These are phyloP conservation scores for Drosophila demipolita DNA, from an alignment of 2,888 invertebrate genomes.

Conservation along the genomic window DNA sequence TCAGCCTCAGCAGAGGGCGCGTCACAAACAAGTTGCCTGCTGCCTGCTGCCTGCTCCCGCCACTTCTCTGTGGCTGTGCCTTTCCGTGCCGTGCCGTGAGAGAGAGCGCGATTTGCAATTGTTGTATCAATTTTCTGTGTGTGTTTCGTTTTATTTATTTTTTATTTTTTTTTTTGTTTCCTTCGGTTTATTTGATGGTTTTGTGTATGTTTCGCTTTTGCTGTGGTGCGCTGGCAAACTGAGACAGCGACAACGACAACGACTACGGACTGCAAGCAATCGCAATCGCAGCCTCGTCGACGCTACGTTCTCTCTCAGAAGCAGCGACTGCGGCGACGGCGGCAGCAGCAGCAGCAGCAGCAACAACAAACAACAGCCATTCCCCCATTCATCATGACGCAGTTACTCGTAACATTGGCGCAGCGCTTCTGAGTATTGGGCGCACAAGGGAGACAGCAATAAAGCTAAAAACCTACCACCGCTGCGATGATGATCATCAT, in stretches of 20 bases:
- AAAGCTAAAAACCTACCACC: conserved; percentile 47
- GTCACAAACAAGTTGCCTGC: conserved; percentile 55
- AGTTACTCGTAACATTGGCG: conserved; percentile 57
- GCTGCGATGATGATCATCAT: conserved; percentile 30
- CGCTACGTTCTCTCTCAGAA: conserved; percentile 16
- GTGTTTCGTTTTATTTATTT: not conserved
- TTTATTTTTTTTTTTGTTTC: not conserved
- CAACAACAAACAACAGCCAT: conserved; percentile 41
- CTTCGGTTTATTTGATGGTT: not conserved
- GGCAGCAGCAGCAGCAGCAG: conserved; percentile 22
- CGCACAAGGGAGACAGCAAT: conserved; percentile 57
- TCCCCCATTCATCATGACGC: conserved; percentile 65
- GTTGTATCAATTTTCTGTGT: conserved; percentile 28
- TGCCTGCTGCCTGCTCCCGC: conserved; percentile 20
- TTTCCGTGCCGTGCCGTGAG: conserved; percentile 18
- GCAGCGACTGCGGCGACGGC: conserved; percentile 16
- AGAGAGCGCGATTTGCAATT: conserved; percentile 55
- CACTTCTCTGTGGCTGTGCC: conserved; percentile 7
- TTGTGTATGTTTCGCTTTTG: conserved; percentile 26
- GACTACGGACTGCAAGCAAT: conserved; percentile 29
- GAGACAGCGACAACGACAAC: conserved; percentile 49
- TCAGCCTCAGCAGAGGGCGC: conserved; percentile 54
- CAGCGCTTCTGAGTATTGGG: conserved; percentile 16
- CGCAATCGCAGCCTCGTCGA: conserved; percentile 27
- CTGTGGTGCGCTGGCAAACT: conserved; percentile 46